Base-by-base conservation (phyloP, 2,888 invertebrate genomes). In the Antheraea yamamai region DNA sequence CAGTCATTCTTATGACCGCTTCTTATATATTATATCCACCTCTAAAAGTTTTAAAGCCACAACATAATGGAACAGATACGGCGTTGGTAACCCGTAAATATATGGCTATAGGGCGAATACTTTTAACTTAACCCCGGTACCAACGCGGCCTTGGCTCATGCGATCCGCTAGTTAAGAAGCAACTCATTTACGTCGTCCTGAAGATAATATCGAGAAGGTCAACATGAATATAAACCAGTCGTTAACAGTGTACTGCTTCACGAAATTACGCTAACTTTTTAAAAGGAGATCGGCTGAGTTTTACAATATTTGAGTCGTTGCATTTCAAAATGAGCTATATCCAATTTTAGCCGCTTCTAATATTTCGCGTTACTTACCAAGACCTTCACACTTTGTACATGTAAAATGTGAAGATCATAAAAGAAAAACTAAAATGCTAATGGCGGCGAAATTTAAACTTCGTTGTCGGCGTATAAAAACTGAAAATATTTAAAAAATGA, bases 131-230 rank as follows among this genome's bases (percentile, higher is more conserved):
- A 75, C 75, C 75, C 58, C 26, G 16, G 64, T 66, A 26, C 39
- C 66, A 35, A n/a, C 68, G 74, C 81, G 87, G 83, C 90, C 91
- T 89, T 89, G 88, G 76, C 77, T 82, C 91, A 90, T 88, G 91
- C 90, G 84, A 89, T 85, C 80, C 78, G 79, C 77, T 83, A 85
- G 84, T 87, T 86, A 84, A 81, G 79, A 75, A 79, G 77, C 79
- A 77, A 79, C 74, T 84, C 85, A 85, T 85, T 86, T 87, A 87
- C 77, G 74, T 61, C 74, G 75, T 75, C 61, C 3, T 35, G 58
- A 2, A 55, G 55, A 61, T 61, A 61, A 39, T 35, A 61, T 73
- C 55, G 51, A 73, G 73, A 73, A 73, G 58, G 72, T 30, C 72
- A 20, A 73, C 73, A 18, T n/a, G 55, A 30, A 8, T 55, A 55